A percentile compares a stretch with the other conserved stretches of the same genome.
Conservation (phyloP, 2,888 invertebrate species). For the Lucinisca nassula region DNA sequence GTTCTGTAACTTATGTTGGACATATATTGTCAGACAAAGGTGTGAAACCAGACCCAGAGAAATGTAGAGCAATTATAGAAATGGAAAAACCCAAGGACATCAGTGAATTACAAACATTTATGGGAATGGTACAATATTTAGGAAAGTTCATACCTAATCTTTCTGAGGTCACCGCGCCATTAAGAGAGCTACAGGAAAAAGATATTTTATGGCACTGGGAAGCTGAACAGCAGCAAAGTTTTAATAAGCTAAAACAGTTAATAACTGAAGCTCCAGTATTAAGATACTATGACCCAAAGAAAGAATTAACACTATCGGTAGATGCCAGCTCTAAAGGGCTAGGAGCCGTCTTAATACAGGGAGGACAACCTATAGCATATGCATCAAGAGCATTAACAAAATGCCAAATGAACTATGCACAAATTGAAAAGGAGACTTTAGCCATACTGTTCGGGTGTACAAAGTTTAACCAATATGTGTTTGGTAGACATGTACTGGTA, state of each 20-base stretch:
- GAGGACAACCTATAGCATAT: constrained; percentile 55
- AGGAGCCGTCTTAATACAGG: constrained; percentile 62
- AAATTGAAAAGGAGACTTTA: constrained; percentile 42
- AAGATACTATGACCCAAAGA: constrained; percentile 45
- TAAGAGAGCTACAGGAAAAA: constrained; percentile 16
- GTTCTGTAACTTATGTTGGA: constrained; percentile 63
- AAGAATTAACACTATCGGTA: constrained; percentile 46
- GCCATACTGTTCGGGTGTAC: constrained; percentile 32
- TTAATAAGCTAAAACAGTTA: constrained; percentile 55
- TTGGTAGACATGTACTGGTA: constrained; percentile 14
- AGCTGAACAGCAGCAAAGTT: constrained; percentile 62
- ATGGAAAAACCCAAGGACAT: constrained; percentile 60
- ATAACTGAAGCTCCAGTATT: constrained; percentile 59
- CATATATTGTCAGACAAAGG: constrained; percentile 58
- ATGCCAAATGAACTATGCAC: constrained; percentile 27
- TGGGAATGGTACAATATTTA: constrained; percentile 47
- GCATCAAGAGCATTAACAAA: constrained; percentile 42
- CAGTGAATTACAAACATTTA: constrained; percentile 24
- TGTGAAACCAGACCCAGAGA: constrained; percentile 47
- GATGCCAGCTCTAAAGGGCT: constrained; percentile 72
- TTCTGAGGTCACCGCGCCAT: constrained; percentile 53
- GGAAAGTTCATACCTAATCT: constrained; percentile 27
- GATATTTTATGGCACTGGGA: constrained; percentile 47
- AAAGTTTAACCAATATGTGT: constrained; percentile 40
- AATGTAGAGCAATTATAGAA: constrained; percentile 59